Percentiles rank a stretch among this genome's conserved stretches.
phyloP scores from a whole-genome alignment of 2,888 invertebrate genomes.

The Pterostichus madidus region DNA sequence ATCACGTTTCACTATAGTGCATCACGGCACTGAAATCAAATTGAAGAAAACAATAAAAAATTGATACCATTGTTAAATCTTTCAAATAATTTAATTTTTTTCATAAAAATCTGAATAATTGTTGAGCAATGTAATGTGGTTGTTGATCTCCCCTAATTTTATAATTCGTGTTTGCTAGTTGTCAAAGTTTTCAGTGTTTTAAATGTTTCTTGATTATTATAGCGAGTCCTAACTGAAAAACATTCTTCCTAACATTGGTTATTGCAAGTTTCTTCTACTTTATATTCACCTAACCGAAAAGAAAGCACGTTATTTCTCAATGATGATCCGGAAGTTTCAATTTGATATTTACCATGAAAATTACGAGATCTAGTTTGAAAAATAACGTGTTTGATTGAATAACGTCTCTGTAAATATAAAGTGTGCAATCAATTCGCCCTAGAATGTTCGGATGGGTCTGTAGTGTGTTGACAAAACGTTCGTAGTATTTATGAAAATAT shows the following conservation, averaged over 20 bases:
- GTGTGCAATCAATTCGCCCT: conserved; percentile 38
- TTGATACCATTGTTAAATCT: conserved; percentile 46
- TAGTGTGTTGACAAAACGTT: conserved; percentile 47
- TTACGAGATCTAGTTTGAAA: not conserved
- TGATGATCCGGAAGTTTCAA: not conserved
- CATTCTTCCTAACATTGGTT: conserved; percentile 45
- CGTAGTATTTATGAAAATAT: conserved; percentile 39
- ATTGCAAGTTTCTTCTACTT: conserved; percentile 24
- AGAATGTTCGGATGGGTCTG: conserved; percentile 57
- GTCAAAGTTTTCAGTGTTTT: conserved; percentile 50
- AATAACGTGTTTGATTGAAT: not conserved
- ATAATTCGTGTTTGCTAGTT: conserved; percentile 57
- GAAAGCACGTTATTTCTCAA: conserved; percentile 1
- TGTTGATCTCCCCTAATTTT: conserved; percentile 52
- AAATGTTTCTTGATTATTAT: conserved; percentile 32
- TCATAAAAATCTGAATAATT: conserved; percentile 37
- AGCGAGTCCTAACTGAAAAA: conserved; percentile 58
- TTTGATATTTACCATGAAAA: conserved; percentile 21
- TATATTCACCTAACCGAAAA: not conserved
- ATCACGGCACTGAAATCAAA: conserved; percentile 26
- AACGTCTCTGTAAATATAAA: conserved; percentile 36
- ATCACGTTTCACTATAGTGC: conserved; percentile 53
- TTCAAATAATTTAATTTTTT: conserved; percentile 41
- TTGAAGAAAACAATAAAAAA: conserved; percentile 51
- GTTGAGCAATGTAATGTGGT: conserved; percentile 51